phyloP scores from a whole-genome alignment of 2,888 invertebrate genomes.

The Tanaodytes sp. region DNA sequence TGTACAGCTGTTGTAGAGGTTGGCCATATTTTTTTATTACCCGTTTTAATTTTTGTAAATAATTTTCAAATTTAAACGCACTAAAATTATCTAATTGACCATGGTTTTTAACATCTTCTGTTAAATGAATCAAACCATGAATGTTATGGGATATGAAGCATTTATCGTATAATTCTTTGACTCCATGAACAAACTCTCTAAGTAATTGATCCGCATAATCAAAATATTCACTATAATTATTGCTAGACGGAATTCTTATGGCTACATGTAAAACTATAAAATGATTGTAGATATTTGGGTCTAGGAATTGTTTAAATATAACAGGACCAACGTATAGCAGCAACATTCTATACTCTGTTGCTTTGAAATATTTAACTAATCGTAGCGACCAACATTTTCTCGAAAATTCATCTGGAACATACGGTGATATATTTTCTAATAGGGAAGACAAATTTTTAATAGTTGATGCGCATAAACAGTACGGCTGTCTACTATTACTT shows the following conservation, averaged over 20 bases:
- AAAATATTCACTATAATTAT: background rate
- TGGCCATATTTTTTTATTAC: slow-evolving; percentile 24
- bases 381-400: slow-evolving; percentile 21
- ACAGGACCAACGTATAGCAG: slow-evolving; percentile 33
- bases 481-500: background rate
- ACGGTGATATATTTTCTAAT: background rate
- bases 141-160: slow-evolving; percentile 20
- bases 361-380: slow-evolving; percentile 32
- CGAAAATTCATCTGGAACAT: slow-evolving; percentile 30
- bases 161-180: background rate
- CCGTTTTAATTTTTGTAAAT: slow-evolving; percentile 29
- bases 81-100: slow-evolving; percentile 36
- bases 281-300: slow-evolving; percentile 8
- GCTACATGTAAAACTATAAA: slow-evolving; percentile 24
- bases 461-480: slow-evolving; percentile 3
- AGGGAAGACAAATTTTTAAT: slow-evolving; percentile 1
- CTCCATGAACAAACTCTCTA: slow-evolving; percentile 1
- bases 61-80: slow-evolving; percentile 43
- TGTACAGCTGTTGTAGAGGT: slow-evolving; percentile 38
- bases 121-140: slow-evolving; percentile 17
- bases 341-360: slow-evolving; percentile 21
- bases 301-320: slow-evolving; percentile 13
- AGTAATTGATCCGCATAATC: slow-evolving; percentile 14
- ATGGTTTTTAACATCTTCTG: slow-evolving; percentile 28
- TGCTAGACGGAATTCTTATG: slow-evolving; percentile 16